Percentiles rank a stretch among this genome's conserved stretches.
These are phyloP conservation scores for Epinephelus moara DNA, from an alignment of 2,113 vertebrate genomes.

Conservation along the genomic window DNA sequence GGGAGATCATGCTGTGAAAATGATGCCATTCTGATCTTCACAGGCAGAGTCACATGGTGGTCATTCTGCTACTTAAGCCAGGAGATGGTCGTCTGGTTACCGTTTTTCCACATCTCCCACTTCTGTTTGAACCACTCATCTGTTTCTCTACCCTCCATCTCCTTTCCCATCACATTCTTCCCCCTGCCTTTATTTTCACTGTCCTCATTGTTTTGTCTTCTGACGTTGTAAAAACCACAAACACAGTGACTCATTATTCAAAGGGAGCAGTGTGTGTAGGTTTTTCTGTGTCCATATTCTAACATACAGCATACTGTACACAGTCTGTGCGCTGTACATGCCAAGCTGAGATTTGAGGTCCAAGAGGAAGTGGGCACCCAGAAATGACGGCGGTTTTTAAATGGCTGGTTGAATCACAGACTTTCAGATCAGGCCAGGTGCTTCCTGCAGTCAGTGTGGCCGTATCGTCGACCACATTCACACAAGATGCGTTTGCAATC, in stretches of 20 bases:
- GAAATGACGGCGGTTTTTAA: conserved; percentile 14
- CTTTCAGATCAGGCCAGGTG: conserved; percentile 37
- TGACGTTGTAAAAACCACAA: conserved; percentile 8
- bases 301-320: neutral
- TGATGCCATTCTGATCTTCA: conserved; percentile 3
- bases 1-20: conserved; percentile 28
- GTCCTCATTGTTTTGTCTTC: conserved; percentile 37
- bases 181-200: neutral
- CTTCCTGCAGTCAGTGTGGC: conserved; percentile 29
- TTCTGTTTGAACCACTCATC: neutral
- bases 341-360: neutral
- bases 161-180: neutral
- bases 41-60: conserved; percentile 2
- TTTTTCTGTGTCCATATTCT: conserved; percentile 1
- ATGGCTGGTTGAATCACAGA: neutral
- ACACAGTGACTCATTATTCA: conserved; percentile 2
- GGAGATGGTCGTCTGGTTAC: neutral
- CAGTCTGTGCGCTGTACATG: neutral
- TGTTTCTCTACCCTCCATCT: neutral
- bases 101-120: neutral
- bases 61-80: neutral
- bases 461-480: neutral
- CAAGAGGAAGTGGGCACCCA: conserved; percentile 51
- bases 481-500: neutral
- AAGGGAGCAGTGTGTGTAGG: conserved; percentile 17